Base-by-base conservation (phyloP, 2,888 invertebrate genomes). In the Watsonalla binaria region DNA sequence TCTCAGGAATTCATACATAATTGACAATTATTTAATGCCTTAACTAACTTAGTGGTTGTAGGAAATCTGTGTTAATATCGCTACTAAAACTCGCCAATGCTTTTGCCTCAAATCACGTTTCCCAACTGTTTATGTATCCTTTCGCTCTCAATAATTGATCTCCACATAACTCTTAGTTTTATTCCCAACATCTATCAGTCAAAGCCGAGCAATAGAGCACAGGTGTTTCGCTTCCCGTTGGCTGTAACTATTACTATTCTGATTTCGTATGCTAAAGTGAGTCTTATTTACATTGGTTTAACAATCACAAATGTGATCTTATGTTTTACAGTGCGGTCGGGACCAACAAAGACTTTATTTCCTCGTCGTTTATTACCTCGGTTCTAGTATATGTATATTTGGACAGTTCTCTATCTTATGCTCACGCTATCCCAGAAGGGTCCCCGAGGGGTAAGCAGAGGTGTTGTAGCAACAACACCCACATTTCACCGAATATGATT, bases 131-230 rank as follows among this genome's bases (percentile, higher is more conserved):
- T 42, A 42, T 42, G 42, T 42, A 11, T 42, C 42, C 42, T 42
- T 42, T 8, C 42, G 8, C 8, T 8, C 6, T 9, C 8, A 11
- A 42, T 42, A 42, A 42, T 42, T 42, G 42, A 42, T 42, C 42
- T 37, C 11, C 42, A 42, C 42, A 42, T 42, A 2, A 42, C 42
- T 42, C 42, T 42, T 42, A 2, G 9, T 37, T 42, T 39, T 11
- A 42, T 42, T 11, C 42, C 48, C 51, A 54, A 56, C 61, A 42
- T 42, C 11, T 42, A 11, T 11, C 42, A 42, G 42, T 42, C 42
- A 11, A 8, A 11, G 42, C 11, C 8, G 42, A 37, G 9, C 37
- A 37, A 37, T 37, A 37, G 8, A 37, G 37, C 37, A 11, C 42
- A 11, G 42, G 42, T 42, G 42, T 42, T 11, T 42, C 11, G 5